Evolutionary conservation across 2,113 vertebrate genomes (phyloP).

Genomic region (Syngnathus typhle): DNA sequence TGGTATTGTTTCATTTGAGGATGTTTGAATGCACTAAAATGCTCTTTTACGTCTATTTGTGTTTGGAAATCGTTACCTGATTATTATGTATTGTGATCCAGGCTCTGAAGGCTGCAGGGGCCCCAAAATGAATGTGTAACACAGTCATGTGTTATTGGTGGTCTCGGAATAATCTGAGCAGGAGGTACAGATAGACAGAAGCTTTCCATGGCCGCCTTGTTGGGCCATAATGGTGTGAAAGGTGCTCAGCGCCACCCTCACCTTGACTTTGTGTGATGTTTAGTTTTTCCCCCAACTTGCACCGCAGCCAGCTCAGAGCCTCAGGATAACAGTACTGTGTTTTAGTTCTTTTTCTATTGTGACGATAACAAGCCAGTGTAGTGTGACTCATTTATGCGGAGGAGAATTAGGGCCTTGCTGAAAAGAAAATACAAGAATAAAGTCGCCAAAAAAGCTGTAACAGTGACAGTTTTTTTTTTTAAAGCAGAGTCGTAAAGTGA

Average conservation of each 20-base stretch:
- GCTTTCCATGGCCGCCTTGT: slow-evolving; percentile 67
- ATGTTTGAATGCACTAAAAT: slow-evolving; percentile 55
- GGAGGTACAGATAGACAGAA: slow-evolving; percentile 24
- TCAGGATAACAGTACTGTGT: not conserved
- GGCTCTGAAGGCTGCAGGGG: not conserved
- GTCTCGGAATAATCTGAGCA: not conserved
- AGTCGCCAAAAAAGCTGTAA: not conserved
- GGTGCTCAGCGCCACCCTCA: not conserved
- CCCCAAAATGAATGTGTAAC: not conserved
- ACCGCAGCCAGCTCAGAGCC: not conserved
- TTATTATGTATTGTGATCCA: slow-evolving; percentile 2
- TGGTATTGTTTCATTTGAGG: slow-evolving; percentile 15
- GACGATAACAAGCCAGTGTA: slow-evolving; percentile 15
- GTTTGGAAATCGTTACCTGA: slow-evolving; percentile 11
- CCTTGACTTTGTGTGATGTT: not conserved
- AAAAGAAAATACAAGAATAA: not conserved
- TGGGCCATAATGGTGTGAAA: slow-evolving; percentile 75
- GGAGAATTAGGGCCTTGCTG: not conserved
- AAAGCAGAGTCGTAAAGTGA: too few species aligned
- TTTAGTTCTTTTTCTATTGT: slow-evolving; percentile 5
- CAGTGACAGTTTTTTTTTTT: too few species aligned
- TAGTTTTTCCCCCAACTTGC: not conserved
- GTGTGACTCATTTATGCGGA: slow-evolving; percentile 12
- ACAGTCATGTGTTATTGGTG: not conserved
- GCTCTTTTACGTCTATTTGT: slow-evolving; percentile 16